These are phyloP conservation scores for Acanthosepion pharaonis DNA, from an alignment of 2,888 invertebrate species.

Conservation along the genomic window DNA sequence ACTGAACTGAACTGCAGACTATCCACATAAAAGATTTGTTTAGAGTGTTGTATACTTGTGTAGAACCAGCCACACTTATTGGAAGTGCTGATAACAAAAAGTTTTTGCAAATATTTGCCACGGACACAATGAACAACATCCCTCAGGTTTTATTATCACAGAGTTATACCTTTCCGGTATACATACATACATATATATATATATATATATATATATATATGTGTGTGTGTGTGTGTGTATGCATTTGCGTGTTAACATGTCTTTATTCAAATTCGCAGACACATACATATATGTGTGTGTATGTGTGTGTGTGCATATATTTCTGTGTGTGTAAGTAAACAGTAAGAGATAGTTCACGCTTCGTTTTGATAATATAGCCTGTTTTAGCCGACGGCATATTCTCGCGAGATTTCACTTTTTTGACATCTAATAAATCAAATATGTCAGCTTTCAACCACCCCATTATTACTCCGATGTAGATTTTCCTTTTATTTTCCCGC, in stretches of 20 bases:
- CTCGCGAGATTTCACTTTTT: conserved; percentile 33
- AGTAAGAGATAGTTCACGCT: not conserved
- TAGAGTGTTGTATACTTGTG: too few relatives aligned
- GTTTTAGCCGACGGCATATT: not conserved
- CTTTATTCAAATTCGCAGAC: rapidly evolving
- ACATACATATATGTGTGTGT: not conserved
- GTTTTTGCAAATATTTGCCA: too few relatives aligned
- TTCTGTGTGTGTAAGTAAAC: too few relatives aligned
- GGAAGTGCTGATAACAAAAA: too few relatives aligned
- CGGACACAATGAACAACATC: too few relatives aligned
- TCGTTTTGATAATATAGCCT: not conserved
- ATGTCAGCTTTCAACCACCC: not conserved
- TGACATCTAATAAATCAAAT: conserved; percentile 13
- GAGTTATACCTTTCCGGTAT: too few relatives aligned
- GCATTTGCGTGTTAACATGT: not conserved
- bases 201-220: not conserved
- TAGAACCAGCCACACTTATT: too few relatives aligned
- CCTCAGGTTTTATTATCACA: too few relatives aligned
- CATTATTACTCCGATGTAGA: not conserved
- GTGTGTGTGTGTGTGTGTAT: not conserved
- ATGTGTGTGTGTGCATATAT: not conserved
- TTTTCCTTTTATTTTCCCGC: not conserved
- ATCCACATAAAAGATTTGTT: too few relatives aligned
- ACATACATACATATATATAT: not conserved
- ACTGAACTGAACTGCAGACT: too few relatives aligned